A percentile compares a stretch with the other conserved stretches of the same genome.
phyloP scores from a whole-genome alignment of 2,888 invertebrate species.

The Polyploca ridens region DNA sequence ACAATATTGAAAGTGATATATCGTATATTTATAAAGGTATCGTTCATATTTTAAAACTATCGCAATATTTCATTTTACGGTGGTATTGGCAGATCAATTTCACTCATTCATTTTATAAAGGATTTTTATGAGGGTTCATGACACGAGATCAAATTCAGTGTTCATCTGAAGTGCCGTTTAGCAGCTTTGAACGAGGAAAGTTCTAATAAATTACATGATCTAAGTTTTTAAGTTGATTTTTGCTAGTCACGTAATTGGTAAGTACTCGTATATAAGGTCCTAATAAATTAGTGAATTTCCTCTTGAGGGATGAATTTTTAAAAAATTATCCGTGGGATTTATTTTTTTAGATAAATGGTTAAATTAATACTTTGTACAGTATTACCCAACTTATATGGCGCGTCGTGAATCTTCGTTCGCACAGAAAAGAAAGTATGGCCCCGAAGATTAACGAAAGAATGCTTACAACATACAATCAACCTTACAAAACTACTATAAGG shows the following conservation, averaged over 20 bases:
- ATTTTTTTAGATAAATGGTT: too few relatives aligned
- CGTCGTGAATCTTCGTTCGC: too few relatives aligned
- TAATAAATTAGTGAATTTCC: too few relatives aligned
- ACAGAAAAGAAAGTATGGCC: too few relatives aligned
- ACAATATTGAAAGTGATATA: constrained; percentile 10
- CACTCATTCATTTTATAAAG: constrained; percentile 5
- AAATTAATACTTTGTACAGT: too few relatives aligned
- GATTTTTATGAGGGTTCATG: not conserved
- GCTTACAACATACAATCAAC: too few relatives aligned
- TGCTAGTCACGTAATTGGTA: not conserved
- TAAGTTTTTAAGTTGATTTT: not conserved
- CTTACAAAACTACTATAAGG: too few relatives aligned
- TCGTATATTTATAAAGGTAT: constrained; percentile 1
- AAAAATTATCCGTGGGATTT: too few relatives aligned
- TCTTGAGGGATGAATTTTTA: too few relatives aligned
- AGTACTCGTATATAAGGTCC: not conserved
- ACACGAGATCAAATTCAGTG: constrained; percentile 5
- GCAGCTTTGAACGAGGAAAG: not conserved
- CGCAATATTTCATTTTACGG: constrained; percentile 6
- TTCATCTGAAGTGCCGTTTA: not conserved
- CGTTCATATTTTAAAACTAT: constrained; percentile 3
- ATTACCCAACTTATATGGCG: too few relatives aligned
- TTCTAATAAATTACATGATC: not conserved
- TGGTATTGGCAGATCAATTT: constrained; percentile 5
- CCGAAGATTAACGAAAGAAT: too few relatives aligned